Conservation (phyloP, 2,113 vertebrate species). For the Elephas maximus region DNA sequence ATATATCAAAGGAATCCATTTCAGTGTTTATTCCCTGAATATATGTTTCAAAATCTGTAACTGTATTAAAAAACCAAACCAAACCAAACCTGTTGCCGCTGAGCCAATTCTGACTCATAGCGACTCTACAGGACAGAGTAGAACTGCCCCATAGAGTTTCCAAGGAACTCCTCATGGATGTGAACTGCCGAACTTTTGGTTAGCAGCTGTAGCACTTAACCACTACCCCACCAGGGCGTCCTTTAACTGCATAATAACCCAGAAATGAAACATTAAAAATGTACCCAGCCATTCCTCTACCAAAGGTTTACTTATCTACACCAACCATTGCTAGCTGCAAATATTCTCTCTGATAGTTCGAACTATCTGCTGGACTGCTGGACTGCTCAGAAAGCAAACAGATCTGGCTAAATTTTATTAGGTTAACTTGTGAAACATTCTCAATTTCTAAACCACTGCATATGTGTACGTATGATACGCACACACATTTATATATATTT, state of each 20-base stretch:
- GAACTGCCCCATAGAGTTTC: too few relatives aligned
- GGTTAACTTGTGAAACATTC: background rate
- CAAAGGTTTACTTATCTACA: background rate
- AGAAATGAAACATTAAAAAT: constrained; percentile 33
- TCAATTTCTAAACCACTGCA: background rate
- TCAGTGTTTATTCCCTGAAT: background rate
- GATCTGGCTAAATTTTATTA: constrained; percentile 17
- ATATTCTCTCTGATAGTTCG: background rate
- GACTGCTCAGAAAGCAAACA: background rate
- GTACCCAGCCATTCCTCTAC: background rate
- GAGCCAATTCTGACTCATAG: too few relatives aligned
- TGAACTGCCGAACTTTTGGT: too few relatives aligned
- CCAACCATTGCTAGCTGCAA: background rate
- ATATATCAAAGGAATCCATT: constrained; percentile 8
- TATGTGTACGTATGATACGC: background rate
- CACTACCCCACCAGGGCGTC: too few relatives aligned
- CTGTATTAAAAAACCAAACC: background rate
- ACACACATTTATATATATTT: background rate
- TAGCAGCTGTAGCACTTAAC: too few relatives aligned
- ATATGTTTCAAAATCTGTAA: constrained; percentile 41
- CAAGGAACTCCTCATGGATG: too few relatives aligned
- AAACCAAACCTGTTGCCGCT: too few relatives aligned
- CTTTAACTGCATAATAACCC: background rate
- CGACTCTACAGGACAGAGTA: too few relatives aligned
- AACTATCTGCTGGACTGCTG: background rate